Percentiles rank a stretch among this genome's conserved stretches.
phyloP scores from a whole-genome alignment of 1,140 invertebrate species.

The Dysdera silvatica region DNA sequence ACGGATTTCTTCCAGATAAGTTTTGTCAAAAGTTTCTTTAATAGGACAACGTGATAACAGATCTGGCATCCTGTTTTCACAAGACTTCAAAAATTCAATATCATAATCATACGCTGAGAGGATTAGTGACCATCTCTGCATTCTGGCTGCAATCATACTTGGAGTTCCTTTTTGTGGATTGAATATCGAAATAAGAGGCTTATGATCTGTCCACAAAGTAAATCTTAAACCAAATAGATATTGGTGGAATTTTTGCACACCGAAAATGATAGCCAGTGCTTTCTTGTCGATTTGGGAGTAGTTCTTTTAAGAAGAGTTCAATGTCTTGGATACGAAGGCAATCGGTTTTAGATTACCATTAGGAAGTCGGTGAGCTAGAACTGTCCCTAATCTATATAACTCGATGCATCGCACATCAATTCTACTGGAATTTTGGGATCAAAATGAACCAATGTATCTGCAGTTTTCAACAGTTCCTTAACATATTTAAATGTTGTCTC shows the following conservation, averaged over 20 bases:
- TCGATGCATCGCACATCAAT: slow-evolving; percentile 45
- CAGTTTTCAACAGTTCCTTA: slow-evolving; percentile 27
- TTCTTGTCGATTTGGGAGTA: slow-evolving; percentile 51
- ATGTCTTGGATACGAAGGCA: slow-evolving; percentile 45
- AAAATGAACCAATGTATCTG: slow-evolving; percentile 39
- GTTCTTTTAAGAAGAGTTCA: slow-evolving; percentile 45
- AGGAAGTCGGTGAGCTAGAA: slow-evolving; percentile 42
- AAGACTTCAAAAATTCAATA: too few species aligned
- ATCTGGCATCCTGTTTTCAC: too few species aligned
- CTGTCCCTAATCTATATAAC: slow-evolving; percentile 43
- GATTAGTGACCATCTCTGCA: slow-evolving; percentile 41
- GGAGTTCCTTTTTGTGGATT: slow-evolving; percentile 35
- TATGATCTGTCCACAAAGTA: slow-evolving; percentile 47
- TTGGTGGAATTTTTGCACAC: slow-evolving; percentile 49
- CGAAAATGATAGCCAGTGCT: slow-evolving; percentile 48
- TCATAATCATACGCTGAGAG: slow-evolving; percentile 39
- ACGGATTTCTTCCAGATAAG: too few species aligned
- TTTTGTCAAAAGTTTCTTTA: too few species aligned
- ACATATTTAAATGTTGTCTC: slow-evolving; percentile 34
- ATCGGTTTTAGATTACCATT: slow-evolving; percentile 44
- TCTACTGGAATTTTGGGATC: slow-evolving; percentile 47
- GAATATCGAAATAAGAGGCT: slow-evolving; percentile 47
- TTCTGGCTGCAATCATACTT: slow-evolving; percentile 35
- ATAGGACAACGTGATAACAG: too few species aligned
- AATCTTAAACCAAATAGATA: slow-evolving; percentile 49